phyloP scores from a whole-genome alignment of 2,797 vertebrate genomes.

The Hippopotamyrus pictus region DNA sequence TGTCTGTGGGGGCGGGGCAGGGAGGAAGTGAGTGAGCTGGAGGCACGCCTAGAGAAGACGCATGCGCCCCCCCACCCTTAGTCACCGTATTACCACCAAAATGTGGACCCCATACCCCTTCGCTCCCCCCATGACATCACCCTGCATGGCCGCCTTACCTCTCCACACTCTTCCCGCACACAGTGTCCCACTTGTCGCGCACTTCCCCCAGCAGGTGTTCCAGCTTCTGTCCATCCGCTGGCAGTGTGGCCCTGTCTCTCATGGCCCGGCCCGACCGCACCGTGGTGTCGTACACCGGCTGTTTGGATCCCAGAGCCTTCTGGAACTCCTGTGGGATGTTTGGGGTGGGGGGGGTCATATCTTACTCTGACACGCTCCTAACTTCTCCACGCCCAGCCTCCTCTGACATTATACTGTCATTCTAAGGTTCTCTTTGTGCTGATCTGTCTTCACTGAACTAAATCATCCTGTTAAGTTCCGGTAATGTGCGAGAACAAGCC shows the following conservation, averaged over 20 bases:
- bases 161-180: slow-evolving; percentile 96
- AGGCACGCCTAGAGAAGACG: not conserved
- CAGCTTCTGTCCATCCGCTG: slow-evolving; percentile 82
- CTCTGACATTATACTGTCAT: not conserved
- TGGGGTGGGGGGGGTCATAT: not conserved
- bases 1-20: slow-evolving; percentile 65
- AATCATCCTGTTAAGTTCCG: not conserved
- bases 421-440: not conserved
- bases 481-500: not conserved
- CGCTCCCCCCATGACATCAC: not conserved
- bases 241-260: slow-evolving; percentile 86
- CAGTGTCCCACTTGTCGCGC: slow-evolving; percentile 97
- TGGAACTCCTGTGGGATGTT: slow-evolving; percentile 80
- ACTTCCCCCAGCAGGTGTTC: slow-evolving; percentile 91
- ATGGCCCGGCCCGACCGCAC: slow-evolving; percentile 88
- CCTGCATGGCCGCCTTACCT: slow-evolving; percentile 60
- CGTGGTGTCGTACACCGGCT: slow-evolving; percentile 95
- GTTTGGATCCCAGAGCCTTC: slow-evolving; percentile 91
- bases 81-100: not conserved
- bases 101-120: not conserved
- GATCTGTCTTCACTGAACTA: not conserved
- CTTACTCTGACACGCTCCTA: not conserved
- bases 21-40: slow-evolving; percentile 9
- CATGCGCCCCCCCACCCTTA: not conserved
- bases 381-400: not conserved